Evolutionary conservation across 2,888 invertebrate genomes (phyloP).

Genomic region (Galeruca laticollis): DNA sequence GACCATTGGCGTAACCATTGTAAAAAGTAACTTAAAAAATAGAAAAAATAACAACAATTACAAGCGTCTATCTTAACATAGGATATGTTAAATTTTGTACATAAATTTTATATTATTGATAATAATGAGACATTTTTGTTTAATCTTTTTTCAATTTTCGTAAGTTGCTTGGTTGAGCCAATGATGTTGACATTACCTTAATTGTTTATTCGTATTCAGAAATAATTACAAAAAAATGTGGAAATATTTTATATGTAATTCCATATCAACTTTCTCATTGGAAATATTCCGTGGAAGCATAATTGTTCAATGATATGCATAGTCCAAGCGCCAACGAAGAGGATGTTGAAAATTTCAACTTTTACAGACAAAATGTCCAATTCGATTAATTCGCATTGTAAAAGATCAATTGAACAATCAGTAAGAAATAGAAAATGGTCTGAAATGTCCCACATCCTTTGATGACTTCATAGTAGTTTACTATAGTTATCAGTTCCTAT

Average conservation of each 20-base stretch:
- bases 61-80: too few relatives aligned
- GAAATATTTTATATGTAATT: slow-evolving; percentile 51
- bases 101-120: too few relatives aligned
- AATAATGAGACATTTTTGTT: neutral
- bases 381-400: too few relatives aligned
- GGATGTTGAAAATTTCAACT: slow-evolving; percentile 3
- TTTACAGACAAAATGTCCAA: too few relatives aligned
- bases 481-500: neutral
- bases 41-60: neutral
- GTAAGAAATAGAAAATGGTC: neutral
- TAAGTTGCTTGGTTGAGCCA: neutral
- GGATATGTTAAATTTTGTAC: too few relatives aligned
- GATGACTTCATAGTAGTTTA: slow-evolving; percentile 1
- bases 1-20: slow-evolving; percentile 32
- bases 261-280: slow-evolving; percentile 52
- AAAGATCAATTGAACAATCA: too few relatives aligned
- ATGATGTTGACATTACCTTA: slow-evolving; percentile 30
- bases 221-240: slow-evolving; percentile 41
- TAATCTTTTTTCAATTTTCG: neutral
- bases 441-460: neutral
- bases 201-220: slow-evolving; percentile 46
- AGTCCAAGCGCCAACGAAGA: slow-evolving; percentile 8
- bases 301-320: slow-evolving; percentile 47
- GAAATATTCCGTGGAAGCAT: slow-evolving; percentile 45
- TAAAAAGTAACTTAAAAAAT: neutral